Percentiles rank a stretch among this genome's conserved stretches.
Evolutionary conservation across 2,113 vertebrate species (phyloP).

Genomic region (Bettongia penicillata): DNA sequence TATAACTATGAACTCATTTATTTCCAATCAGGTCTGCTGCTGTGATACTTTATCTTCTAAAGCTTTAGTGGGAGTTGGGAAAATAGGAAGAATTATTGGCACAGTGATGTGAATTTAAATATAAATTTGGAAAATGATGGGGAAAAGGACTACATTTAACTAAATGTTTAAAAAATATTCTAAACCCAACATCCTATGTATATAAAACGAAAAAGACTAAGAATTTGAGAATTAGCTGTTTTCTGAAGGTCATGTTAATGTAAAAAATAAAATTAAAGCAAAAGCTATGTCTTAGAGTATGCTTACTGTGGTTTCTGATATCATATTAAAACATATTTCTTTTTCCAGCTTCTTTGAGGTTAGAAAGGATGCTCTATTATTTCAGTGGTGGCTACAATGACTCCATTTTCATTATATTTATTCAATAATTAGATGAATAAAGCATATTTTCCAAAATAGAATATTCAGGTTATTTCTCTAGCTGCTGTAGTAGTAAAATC

Average conservation of each 20-base stretch:
- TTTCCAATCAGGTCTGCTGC: constrained; percentile 74
- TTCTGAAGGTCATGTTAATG: not conserved
- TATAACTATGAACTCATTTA: constrained; percentile 70
- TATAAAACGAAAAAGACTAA: constrained; percentile 42
- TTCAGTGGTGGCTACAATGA: constrained; percentile 43
- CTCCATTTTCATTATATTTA: constrained; percentile 27
- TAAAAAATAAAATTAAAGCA: constrained; percentile 43
- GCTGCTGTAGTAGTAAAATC: not conserved
- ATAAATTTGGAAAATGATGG: constrained; percentile 64
- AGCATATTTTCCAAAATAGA: constrained; percentile 10
- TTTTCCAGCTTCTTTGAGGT: not conserved
- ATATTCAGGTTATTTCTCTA: not conserved
- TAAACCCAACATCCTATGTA: not conserved
- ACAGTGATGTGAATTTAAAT: constrained; percentile 50
- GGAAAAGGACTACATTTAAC: constrained; percentile 5
- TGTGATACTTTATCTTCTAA: constrained; percentile 53
- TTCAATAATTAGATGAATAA: not conserved
- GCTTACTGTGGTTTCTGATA: not conserved
- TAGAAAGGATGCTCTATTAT: not conserved
- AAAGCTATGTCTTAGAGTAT: not conserved
- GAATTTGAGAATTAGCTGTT: constrained; percentile 28
- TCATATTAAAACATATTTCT: constrained; percentile 13
- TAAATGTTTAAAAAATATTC: constrained; percentile 24
- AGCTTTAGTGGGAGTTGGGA: constrained; percentile 63
- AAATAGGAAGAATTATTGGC: constrained; percentile 67